phyloP scores from a whole-genome alignment of 2,888 invertebrate species.

The Drosophila mettleri region DNA sequence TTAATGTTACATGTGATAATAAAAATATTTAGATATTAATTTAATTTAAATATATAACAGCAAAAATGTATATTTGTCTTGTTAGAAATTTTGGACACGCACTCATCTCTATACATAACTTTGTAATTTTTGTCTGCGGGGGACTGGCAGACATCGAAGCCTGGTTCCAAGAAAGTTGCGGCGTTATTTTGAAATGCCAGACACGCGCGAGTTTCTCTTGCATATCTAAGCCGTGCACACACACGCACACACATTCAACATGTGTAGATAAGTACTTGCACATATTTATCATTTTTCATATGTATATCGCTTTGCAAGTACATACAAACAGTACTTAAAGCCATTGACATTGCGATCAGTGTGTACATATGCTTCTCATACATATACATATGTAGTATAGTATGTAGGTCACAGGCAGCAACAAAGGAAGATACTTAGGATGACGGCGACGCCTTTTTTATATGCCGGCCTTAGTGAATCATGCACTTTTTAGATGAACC shows the following conservation, averaged over 20 bases:
- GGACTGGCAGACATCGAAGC: conserved; percentile 19
- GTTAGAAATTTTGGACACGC: background rate
- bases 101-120: conserved; percentile 9
- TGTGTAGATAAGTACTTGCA: conserved; percentile 15
- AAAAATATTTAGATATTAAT: no score
- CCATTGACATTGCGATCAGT: conserved; percentile 41
- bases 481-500: conserved; percentile 33
- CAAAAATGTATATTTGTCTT: no score
- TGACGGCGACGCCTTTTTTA: conserved; percentile 47
- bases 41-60: no score
- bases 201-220: conserved; percentile 62
- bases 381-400: conserved; percentile 15
- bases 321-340: conserved; percentile 24
- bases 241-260: conserved; percentile 32
- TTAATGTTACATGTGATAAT: background rate
- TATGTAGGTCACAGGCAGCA: conserved; percentile 57
- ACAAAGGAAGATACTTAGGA: conserved; percentile 42
- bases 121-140: conserved; percentile 7
- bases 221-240: conserved; percentile 27
- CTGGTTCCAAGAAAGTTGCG: conserved; percentile 54
- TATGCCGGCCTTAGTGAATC: conserved; percentile 55
- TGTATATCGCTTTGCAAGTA: conserved; percentile 17
- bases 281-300: conserved; percentile 25
- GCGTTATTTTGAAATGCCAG: conserved; percentile 41
- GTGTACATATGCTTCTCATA: conserved; percentile 23